Evolutionary conservation across 1,140 invertebrate species (phyloP).

Genomic region (Drosophila bocki): DNA sequence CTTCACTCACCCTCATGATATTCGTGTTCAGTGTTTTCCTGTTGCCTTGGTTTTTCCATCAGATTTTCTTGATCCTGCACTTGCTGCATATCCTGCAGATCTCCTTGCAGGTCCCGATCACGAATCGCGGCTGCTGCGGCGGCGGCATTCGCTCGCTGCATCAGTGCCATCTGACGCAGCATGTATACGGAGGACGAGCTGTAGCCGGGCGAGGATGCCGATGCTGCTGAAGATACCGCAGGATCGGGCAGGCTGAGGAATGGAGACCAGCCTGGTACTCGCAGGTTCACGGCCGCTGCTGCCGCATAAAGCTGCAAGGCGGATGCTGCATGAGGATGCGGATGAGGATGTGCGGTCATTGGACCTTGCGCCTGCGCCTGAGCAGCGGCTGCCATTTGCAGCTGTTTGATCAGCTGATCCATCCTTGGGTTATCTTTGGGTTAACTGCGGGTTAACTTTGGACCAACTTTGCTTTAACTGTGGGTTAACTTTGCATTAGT

Average conservation of each 20-base stretch:
- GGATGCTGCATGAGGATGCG: conserved; percentile 25
- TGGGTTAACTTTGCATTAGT: neutral
- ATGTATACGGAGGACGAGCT: conserved; percentile 53
- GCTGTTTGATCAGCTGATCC: conserved; percentile 73
- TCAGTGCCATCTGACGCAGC: conserved; percentile 69
- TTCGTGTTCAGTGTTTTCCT: too few relatives aligned
- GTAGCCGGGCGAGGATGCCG: neutral
- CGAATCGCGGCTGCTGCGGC: conserved; percentile 32
- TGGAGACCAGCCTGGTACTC: conserved; percentile 57
- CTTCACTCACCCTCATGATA: neutral
- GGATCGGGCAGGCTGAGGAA: conserved; percentile 29
- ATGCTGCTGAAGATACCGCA: neutral
- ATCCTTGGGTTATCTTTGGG: conserved; percentile 19
- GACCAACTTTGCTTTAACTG: too few relatives aligned
- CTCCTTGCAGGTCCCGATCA: conserved; percentile 2
- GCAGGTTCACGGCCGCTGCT: conserved; percentile 55
- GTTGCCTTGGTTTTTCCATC: neutral
- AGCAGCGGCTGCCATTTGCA: conserved; percentile 70
- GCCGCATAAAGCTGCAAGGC: conserved; percentile 67
- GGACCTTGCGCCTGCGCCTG: conserved; percentile 34
- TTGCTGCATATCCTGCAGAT: neutral
- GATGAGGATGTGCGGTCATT: conserved; percentile 8
- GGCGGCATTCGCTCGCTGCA: conserved; percentile 65
- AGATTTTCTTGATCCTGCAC: neutral
- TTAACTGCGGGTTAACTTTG: neutral